These are phyloP conservation scores for Dastarcus helophoroides DNA, from an alignment of 2,888 invertebrate genomes.

Conservation along the genomic window DNA sequence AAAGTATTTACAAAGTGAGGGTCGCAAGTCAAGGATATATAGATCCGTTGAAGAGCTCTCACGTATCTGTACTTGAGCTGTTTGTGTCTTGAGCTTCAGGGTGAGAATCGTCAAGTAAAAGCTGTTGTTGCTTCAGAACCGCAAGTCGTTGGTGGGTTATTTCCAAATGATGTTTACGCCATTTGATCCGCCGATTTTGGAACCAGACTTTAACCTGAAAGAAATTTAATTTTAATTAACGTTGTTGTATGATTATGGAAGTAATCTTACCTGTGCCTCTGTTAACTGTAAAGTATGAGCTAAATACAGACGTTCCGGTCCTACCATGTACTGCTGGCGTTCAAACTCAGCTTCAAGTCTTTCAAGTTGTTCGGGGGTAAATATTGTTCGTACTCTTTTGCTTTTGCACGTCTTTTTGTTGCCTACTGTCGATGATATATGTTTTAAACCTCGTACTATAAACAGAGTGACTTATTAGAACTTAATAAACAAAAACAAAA, in stretches of 20 bases:
- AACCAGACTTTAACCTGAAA: constrained; percentile 81
- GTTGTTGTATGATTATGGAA: background rate
- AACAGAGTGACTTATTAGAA: too few species aligned
- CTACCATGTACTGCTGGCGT: constrained; percentile 96
- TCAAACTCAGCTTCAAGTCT: constrained; percentile 90
- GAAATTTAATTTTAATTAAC: too few species aligned
- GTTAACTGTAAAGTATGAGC: constrained; percentile 79
- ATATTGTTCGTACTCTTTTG: constrained; percentile 89
- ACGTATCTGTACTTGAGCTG: constrained; percentile 34
- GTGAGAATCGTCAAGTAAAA: constrained; percentile 38
- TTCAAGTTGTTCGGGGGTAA: constrained; percentile 92
- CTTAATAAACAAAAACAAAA: too few species aligned
- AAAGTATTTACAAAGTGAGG: too few species aligned
- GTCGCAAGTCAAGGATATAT: too few species aligned
- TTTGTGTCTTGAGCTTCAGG: constrained; percentile 41
- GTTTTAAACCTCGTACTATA: too few species aligned
- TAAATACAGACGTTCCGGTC: constrained; percentile 84
- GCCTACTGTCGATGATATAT: too few species aligned
- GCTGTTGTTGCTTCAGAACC: constrained; percentile 41
- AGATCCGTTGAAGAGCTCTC: too few species aligned
- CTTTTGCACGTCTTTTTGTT: constrained; percentile 51
- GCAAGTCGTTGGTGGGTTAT: constrained; percentile 79
- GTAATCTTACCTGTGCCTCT: constrained; percentile 64
- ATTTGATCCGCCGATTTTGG: constrained; percentile 88
- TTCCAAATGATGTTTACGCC: constrained; percentile 90